phyloP scores from a whole-genome alignment of 2,888 invertebrate genomes.

The Diaprepes abbreviatus region DNA sequence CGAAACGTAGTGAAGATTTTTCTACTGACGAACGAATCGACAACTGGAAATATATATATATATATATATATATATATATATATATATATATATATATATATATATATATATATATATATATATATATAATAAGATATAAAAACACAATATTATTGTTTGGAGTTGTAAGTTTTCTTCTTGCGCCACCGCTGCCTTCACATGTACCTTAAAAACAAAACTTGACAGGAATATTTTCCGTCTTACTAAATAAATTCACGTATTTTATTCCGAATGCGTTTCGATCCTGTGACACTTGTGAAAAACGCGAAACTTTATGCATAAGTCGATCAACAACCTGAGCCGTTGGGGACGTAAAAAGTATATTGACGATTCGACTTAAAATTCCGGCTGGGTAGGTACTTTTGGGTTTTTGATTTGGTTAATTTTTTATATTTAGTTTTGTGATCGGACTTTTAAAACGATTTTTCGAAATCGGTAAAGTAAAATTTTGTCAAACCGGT shows the following conservation, averaged over 20 bases:
- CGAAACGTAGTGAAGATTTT: too few species aligned
- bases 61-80: too few species aligned
- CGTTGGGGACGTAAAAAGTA: neutral
- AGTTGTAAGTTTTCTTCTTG: neutral
- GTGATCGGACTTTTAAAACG: too few species aligned
- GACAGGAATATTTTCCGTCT: slow-evolving; percentile 29
- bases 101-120: too few species aligned
- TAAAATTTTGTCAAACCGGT: too few species aligned
- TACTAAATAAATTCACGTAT: slow-evolving; percentile 19
- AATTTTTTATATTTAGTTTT: neutral
- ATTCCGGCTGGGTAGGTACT: neutral
- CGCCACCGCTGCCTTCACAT: neutral
- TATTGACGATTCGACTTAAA: neutral
- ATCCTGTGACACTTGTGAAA: slow-evolving; percentile 35
- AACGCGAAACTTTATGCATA: slow-evolving; percentile 15
- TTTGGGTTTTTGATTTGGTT: neutral
- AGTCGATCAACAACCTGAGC: slow-evolving; percentile 1
- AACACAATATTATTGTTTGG: too few species aligned
- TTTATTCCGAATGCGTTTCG: slow-evolving; percentile 36
- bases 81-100: too few species aligned
- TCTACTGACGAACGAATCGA: too few species aligned
- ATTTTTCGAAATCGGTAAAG: too few species aligned
- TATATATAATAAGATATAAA: too few species aligned
- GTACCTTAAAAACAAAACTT: slow-evolving; percentile 23
- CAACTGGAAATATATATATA: too few species aligned